These are phyloP conservation scores for Belgica antarctica DNA, from an alignment of 2,888 invertebrate genomes.

Conservation along the genomic window DNA sequence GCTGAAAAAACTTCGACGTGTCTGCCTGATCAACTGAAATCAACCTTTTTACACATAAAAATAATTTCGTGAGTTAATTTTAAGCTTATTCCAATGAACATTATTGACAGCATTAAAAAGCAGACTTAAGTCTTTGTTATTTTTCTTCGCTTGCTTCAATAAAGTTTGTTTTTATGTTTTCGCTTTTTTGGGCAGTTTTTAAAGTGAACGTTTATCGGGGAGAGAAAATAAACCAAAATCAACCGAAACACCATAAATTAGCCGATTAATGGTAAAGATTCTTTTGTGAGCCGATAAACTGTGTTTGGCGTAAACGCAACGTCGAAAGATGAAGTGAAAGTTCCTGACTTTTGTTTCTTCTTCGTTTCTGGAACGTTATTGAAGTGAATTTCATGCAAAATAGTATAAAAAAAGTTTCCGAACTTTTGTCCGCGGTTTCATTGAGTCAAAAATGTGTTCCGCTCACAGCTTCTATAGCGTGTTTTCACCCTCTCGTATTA, in stretches of 20 bases:
- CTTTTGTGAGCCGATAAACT: constrained; percentile 5
- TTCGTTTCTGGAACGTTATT: constrained; percentile 12
- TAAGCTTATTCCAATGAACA: no score
- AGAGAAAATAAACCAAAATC: constrained; percentile 11
- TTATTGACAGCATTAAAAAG: no score
- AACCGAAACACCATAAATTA: constrained; percentile 18
- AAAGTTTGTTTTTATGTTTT: neutral
- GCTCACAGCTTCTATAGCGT: neutral
- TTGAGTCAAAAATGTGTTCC: constrained; percentile 8
- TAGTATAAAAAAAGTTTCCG: neutral
- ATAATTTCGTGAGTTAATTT: no score
- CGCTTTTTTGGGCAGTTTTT: neutral
- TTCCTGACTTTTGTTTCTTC: constrained; percentile 1
- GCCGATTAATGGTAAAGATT: constrained; percentile 18
- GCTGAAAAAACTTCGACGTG: no score
- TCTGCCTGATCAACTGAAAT: no score
- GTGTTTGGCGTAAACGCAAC: neutral
- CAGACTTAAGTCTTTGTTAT: no score
- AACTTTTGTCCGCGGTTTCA: constrained; percentile 10
- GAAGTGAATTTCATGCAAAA: neutral
- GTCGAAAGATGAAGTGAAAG: constrained; percentile 14
- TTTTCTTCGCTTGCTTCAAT: no score
- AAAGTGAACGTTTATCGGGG: neutral
- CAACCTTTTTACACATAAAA: no score
- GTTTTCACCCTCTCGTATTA: neutral